Evolutionary conservation across 1,140 invertebrate species (phyloP), one percentile per base, ranked within the genome.

Genomic region (Cephus cinctus): DNA sequence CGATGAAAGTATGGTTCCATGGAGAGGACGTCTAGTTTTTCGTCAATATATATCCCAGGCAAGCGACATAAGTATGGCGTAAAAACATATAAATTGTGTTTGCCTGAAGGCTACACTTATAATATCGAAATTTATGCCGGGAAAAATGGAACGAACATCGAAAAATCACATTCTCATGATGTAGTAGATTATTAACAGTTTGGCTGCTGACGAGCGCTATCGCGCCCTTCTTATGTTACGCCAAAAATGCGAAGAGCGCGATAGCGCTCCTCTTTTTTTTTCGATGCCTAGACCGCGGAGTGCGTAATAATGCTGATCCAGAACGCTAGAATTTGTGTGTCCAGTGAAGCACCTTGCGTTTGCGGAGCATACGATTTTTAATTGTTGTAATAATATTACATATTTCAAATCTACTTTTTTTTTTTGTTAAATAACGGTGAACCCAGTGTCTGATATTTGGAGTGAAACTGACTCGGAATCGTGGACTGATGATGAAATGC

Each of bases 21-120:
- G 41, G 27, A 43, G 23, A 43, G 27, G 27, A 30, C 27, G 25
- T 30, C 22, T 43, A 18, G 22, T 15, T 4, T 71, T 76, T 43
- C 34, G 59, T 23, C 64, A 75, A 40, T 73, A 72, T n/a, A n/a
- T 45, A 62, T 69, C 22, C 60, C 66, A 47, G 53, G 57, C 12
- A 75, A 70, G 55, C 23, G 50, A 1, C 67, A 73, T 50, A 69
- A 69, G 60, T 70, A 71, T 55, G 70, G 70, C 0, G 63, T 73
- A 12, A 71, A 73, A 51, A 27, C 75, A 11, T 69, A 69, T 44
- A 65, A 72, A 44, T 40, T 61, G 6, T 55, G 62, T 35, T 61
- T 65, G 38, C 57, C 61, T 2, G 56, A 60, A 50, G 69, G 65
- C 12, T 69, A 68, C 53, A 68, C 71, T 11, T 44, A 39, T 54